Conservation (phyloP, 2,797 vertebrate genomes). For the Taenioides sp. region DNA sequence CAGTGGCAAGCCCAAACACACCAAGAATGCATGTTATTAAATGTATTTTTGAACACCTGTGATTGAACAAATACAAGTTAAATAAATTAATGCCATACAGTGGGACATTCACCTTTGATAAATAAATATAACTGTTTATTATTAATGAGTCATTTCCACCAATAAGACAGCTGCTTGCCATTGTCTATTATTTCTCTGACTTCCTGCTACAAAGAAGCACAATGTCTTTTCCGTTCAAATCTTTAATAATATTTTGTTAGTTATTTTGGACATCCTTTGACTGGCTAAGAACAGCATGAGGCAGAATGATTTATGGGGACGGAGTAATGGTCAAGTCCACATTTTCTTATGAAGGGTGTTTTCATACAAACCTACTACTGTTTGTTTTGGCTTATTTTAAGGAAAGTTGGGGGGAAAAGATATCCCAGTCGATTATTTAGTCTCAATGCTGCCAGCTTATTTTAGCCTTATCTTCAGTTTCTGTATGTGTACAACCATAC, state of each 20-base stretch:
- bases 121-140: too few relatives aligned
- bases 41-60: too few relatives aligned
- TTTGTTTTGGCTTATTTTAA: slow-evolving; percentile 50
- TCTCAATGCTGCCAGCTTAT: slow-evolving; percentile 27
- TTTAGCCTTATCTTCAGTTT: slow-evolving; percentile 33
- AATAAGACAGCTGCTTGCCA: slow-evolving; percentile 53
- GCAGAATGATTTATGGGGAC: not conserved
- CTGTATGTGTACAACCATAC: slow-evolving; percentile 13
- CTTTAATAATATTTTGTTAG: not conserved
- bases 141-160: slow-evolving; percentile 6
- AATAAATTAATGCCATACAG: too few relatives aligned
- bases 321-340: slow-evolving; percentile 5
- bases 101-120: too few relatives aligned
- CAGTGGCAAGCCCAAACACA: too few relatives aligned
- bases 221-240: slow-evolving; percentile 3
- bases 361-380: slow-evolving; percentile 39
- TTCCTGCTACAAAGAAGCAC: slow-evolving; percentile 6
- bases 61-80: too few relatives aligned
- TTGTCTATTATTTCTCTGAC: slow-evolving; percentile 9
- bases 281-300: not conserved
- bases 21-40: too few relatives aligned
- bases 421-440: slow-evolving; percentile 45
- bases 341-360: slow-evolving; percentile 24
- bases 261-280: slow-evolving; percentile 1
- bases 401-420: slow-evolving; percentile 31